A percentile compares a stretch with the other conserved stretches of the same genome.
These are phyloP conservation scores for Sylvia borin DNA, from an alignment of 2,797 vertebrate genomes.

Conservation along the genomic window DNA sequence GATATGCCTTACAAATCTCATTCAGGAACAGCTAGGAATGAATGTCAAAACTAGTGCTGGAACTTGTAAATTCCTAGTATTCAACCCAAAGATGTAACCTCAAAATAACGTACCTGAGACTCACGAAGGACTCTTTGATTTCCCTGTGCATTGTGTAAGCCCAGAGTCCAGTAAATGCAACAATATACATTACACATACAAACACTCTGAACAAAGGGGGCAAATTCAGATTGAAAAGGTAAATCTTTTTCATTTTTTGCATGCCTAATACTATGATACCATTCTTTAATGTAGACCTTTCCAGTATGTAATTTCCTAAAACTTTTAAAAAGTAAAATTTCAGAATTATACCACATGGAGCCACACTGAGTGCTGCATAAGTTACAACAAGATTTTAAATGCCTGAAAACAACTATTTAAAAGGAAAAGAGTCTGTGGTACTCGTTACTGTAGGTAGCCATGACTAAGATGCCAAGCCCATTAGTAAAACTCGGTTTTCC, in stretches of 20 bases:
- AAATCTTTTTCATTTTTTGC: neutral
- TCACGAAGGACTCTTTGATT: neutral
- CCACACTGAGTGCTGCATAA: neutral
- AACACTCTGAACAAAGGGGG: neutral
- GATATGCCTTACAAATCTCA: neutral
- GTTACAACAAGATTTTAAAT: neutral
- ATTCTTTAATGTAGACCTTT: neutral
- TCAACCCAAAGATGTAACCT: neutral
- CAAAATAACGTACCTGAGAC: neutral
- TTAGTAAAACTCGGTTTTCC: neutral
- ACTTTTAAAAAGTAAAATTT: neutral
- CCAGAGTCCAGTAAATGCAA: neutral
- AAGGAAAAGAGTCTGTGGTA: neutral
- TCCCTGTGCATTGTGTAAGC: neutral
- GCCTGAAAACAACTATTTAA: neutral
- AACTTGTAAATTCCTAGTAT: neutral
- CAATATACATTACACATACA: neutral
- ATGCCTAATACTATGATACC: neutral
- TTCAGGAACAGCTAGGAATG: neutral
- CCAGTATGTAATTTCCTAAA: neutral
- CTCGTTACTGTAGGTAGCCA: neutral
- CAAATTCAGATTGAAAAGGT: neutral
- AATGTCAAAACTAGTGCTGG: neutral
- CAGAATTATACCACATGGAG: neutral
- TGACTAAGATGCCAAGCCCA: neutral